Evolutionary conservation across 2,888 invertebrate genomes (phyloP), one percentile per base, ranked within the genome.

Genomic region (Noctua janthina): DNA sequence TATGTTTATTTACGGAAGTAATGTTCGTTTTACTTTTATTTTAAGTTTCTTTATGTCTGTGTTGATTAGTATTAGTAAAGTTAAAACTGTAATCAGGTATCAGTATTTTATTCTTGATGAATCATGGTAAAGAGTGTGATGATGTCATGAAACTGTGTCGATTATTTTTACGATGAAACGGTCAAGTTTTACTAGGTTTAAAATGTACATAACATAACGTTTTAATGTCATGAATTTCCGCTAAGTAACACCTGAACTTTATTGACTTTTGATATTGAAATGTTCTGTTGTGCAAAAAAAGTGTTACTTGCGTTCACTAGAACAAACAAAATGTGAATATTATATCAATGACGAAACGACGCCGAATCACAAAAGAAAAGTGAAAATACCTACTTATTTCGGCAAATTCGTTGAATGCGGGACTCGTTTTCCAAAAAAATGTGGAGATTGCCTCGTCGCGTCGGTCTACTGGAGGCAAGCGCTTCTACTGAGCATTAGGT

Each of bases 41-140:
- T 8, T 54, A 56, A 39, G 2, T 6, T 7, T 66, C 43, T 51
- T 0, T 29, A 39, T 17, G 39, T 39, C 39, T 39, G 39, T 39
- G 13, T n/a, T 43, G 39, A 49, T 23, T 51, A 43, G 2, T 43
- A 39, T 49, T 67, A 17, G 13, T 43, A 4, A 67, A 71, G 29
- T 82, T 76, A 23, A 62, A 78, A 39, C 15, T 59, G 35, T 83
- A 69, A 83, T 73, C 84, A 35, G 39, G 35, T 0, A 73, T 51
- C 13, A 20, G 10, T 69, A 64, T 69, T 56, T 23, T 35, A 56
- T 82, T 67, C 4, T 46, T 49, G 17, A 51, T 70, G 29, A 73
- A 20, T 66, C 68, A 72, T 68, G 35, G 17, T 23, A 29, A 23
- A 39, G 5, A 54, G 1, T 73, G 49, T n/a, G 71, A 15, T 84